Conservation (phyloP, 2,888 invertebrate species). For the Trissonchulus latispiculum region DNA sequence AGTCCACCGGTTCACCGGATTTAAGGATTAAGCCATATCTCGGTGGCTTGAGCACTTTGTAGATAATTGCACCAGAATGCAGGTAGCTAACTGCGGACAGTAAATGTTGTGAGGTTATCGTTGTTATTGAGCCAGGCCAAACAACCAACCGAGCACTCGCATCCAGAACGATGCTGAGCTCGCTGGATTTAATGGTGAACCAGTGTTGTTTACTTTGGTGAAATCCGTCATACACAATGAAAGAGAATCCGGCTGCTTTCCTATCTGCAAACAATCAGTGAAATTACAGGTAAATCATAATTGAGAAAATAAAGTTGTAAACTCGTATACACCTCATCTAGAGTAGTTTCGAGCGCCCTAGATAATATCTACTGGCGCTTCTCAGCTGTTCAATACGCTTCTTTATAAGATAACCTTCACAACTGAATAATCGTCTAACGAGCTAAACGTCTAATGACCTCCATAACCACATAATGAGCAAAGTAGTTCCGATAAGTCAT, state of each 20-base stretch:
- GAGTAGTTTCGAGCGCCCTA: too few species aligned
- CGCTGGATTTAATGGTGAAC: slow-evolving; percentile 66
- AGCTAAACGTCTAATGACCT: too few species aligned
- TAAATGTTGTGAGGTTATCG: slow-evolving; percentile 62
- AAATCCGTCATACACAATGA: slow-evolving; percentile 72
- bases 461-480: too few species aligned
- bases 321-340: too few species aligned
- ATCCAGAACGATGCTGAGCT: slow-evolving; percentile 55
- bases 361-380: too few species aligned
- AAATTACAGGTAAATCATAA: too few species aligned
- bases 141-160: slow-evolving; percentile 64
- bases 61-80: slow-evolving; percentile 54
- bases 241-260: slow-evolving; percentile 63
- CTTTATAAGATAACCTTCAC: too few species aligned
- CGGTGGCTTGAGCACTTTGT: slow-evolving; percentile 27
- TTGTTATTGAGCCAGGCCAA: slow-evolving; percentile 73
- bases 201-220: slow-evolving; percentile 65
- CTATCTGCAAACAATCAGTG: too few species aligned
- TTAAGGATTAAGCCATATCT: slow-evolving; percentile 36
- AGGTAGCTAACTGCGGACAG: slow-evolving; percentile 65
- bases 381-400: too few species aligned
- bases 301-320: too few species aligned
- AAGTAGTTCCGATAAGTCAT: too few species aligned
- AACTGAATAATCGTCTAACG: too few species aligned
- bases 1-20: slow-evolving; percentile 58